Percentiles rank a stretch among this genome's conserved stretches.
Evolutionary conservation across 2,797 vertebrate species (phyloP).

Genomic region (Hippopotamyrus pictus): DNA sequence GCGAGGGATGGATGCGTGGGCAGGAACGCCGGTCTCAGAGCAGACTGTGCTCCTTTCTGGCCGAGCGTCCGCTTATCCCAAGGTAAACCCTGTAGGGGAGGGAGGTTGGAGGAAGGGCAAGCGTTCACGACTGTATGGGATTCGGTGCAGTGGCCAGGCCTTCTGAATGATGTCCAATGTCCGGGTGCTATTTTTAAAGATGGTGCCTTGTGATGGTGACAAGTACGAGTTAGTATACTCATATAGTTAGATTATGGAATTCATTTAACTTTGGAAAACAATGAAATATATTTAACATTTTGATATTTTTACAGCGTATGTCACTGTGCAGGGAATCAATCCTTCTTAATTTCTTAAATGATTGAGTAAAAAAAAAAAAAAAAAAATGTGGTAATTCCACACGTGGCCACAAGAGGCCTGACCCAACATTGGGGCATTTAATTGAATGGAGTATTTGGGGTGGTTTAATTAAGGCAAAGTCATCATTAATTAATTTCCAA

Average conservation of each 20-base stretch:
- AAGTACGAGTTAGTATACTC: background rate
- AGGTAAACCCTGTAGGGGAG: slow-evolving; percentile 14
- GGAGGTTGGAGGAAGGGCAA: background rate
- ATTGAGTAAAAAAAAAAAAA: background rate
- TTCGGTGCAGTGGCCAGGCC: background rate
- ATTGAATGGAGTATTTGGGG: slow-evolving; percentile 4
- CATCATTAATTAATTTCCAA: slow-evolving; percentile 23
- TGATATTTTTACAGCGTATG: background rate
- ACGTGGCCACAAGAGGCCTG: background rate
- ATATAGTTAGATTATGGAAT: background rate
- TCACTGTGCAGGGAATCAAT: background rate
- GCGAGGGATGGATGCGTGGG: background rate
- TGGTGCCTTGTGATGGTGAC: background rate
- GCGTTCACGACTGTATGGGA: slow-evolving; percentile 12
- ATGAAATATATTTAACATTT: background rate
- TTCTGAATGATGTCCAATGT: background rate
- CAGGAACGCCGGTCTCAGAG: background rate
- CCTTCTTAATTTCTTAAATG: background rate
- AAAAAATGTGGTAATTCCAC: background rate
- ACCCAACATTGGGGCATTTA: background rate
- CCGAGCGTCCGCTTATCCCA: background rate
- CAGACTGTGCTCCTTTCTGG: background rate
- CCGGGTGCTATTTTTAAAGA: background rate
- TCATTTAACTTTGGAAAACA: background rate
- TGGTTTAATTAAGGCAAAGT: slow-evolving; percentile 21